These are phyloP conservation scores for Siderastrea radians DNA, from an alignment of 92 coral and sea anemone genomes.

Conservation along the genomic window DNA sequence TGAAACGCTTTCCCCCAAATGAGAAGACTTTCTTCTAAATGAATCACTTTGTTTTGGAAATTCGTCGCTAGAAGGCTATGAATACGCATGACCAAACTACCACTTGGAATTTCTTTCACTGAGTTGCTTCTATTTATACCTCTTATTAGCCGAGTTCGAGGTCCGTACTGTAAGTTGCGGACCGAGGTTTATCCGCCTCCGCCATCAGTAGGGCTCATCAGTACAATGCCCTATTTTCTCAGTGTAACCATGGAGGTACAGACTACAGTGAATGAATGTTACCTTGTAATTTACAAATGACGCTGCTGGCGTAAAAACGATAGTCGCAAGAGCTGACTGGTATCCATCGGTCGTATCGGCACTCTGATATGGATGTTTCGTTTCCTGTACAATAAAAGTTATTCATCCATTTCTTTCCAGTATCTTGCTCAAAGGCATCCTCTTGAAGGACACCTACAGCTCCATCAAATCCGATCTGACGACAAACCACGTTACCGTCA, in stretches of 20 bases:
- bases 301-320: neutral
- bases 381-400: constrained; percentile 16
- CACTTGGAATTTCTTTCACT: too few relatives aligned
- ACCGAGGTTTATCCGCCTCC: too few relatives aligned
- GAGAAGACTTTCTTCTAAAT: too few relatives aligned
- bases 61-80: too few relatives aligned
- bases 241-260: neutral
- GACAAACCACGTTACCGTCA: constrained; percentile 7
- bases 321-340: constrained; percentile 4
- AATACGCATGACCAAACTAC: too few relatives aligned
- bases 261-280: neutral
- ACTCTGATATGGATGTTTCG: constrained; percentile 14
- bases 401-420: constrained; percentile 1
- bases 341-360: neutral
- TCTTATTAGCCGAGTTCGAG: too few relatives aligned
- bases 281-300: constrained; percentile 9
- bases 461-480: constrained; percentile 22
- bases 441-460: neutral
- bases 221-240: neutral
- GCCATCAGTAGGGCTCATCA: too few relatives aligned
- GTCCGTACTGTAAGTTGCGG: too few relatives aligned
- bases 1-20: too few relatives aligned
- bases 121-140: too few relatives aligned
- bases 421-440: neutral
- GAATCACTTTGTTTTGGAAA: too few relatives aligned